Conservation (phyloP, 2,113 vertebrate genomes). For the Petaurus breviceps region DNA sequence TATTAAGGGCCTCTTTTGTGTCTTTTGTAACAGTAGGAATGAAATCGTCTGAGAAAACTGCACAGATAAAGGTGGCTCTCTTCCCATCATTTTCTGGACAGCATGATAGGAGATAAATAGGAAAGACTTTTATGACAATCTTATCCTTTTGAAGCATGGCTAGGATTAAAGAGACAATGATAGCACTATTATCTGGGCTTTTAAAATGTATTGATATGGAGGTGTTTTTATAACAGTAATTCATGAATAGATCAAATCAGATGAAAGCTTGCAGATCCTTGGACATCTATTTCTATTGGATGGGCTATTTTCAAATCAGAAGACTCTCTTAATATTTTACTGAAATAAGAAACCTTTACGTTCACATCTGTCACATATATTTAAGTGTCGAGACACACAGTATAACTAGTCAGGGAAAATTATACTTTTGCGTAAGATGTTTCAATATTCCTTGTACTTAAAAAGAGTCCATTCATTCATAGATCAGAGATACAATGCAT, state of each 20-base stretch:
- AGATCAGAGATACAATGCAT: background rate
- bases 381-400: background rate
- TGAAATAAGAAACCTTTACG: background rate
- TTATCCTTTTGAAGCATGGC: conserved; percentile 5
- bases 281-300: background rate
- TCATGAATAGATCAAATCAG: conserved; percentile 8
- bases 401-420: background rate
- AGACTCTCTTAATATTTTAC: background rate
- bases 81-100: conserved; percentile 2
- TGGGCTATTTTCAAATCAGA: background rate
- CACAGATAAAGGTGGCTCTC: background rate
- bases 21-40: background rate
- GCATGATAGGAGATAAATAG: background rate
- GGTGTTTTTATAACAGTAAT: background rate
- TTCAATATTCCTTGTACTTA: background rate
- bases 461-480: background rate
- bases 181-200: background rate
- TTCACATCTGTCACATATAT: background rate
- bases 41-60: background rate
- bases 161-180: background rate
- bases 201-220: background rate
- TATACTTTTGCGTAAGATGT: background rate
- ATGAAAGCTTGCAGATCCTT: conserved; percentile 3
- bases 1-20: background rate
- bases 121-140: background rate